Evolutionary conservation across 1,140 invertebrate species (phyloP).

Genomic region (Scaptodrosophila lebanonensis): DNA sequence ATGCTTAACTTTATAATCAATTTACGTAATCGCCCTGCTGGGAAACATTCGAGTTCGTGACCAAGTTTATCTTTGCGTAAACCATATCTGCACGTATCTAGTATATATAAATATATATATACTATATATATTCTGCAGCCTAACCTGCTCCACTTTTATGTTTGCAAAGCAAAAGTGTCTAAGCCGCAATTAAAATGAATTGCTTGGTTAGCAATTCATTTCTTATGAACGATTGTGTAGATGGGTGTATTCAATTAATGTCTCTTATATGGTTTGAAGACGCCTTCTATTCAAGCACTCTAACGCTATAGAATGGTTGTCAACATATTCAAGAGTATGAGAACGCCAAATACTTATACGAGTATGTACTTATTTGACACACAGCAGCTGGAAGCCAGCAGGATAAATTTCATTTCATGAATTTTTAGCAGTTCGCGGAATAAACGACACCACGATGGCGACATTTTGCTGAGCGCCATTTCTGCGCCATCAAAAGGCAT

Average conservation of each 20-base stretch:
- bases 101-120: no score
- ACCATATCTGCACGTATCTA: slow-evolving; percentile 20
- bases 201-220: slow-evolving; percentile 36
- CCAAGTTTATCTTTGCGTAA: slow-evolving; percentile 26
- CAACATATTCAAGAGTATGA: no score
- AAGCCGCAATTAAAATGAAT: slow-evolving; percentile 22
- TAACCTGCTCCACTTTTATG: neutral
- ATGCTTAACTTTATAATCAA: slow-evolving; percentile 40
- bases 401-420: slow-evolving; percentile 25
- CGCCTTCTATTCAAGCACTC: no score
- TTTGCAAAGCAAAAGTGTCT: neutral
- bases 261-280: slow-evolving; percentile 38
- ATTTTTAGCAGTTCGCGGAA: no score
- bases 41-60: slow-evolving; percentile 40
- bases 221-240: slow-evolving; percentile 13
- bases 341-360: no score
- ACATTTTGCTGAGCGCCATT: slow-evolving; percentile 42
- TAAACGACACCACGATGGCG: slow-evolving; percentile 23
- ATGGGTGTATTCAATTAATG: slow-evolving; percentile 48
- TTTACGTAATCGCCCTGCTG: slow-evolving; percentile 23
- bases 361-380: no score
- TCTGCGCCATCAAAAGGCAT: slow-evolving; percentile 56
- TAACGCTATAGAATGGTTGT: no score
- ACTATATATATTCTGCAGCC: no score
- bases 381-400: no score